phyloP scores from a whole-genome alignment of 2,888 invertebrate genomes.

The Deroplatys truncata region DNA sequence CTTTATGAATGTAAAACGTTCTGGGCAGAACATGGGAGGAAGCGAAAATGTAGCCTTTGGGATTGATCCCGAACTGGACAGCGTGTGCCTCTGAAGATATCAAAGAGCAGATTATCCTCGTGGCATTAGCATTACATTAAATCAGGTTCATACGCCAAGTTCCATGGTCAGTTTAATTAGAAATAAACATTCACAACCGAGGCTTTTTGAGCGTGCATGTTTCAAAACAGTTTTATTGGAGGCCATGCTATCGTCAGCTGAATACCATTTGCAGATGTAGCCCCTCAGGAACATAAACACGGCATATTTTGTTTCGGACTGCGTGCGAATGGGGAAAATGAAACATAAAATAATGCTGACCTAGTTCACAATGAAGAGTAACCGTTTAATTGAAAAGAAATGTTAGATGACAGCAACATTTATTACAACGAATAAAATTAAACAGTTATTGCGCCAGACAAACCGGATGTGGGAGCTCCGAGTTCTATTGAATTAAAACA shows the following conservation, averaged over 20 bases:
- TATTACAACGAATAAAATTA: too few relatives aligned
- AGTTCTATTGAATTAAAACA: too few relatives aligned
- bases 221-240: not conserved
- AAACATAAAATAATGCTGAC: too few relatives aligned
- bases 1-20: too few relatives aligned
- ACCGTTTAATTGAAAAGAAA: too few relatives aligned
- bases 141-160: not conserved
- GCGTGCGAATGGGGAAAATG: not conserved
- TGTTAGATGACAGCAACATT: too few relatives aligned
- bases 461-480: too few relatives aligned
- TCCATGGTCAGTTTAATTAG: not conserved
- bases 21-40: not conserved
- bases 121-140: not conserved
- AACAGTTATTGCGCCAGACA: too few relatives aligned
- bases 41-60: not conserved
- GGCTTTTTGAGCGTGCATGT: not conserved
- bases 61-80: not conserved
- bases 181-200: not conserved
- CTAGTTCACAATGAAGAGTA: too few relatives aligned
- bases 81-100: not conserved
- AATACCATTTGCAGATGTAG: not conserved
- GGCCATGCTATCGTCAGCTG: not conserved
- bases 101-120: not conserved
- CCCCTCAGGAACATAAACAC: not conserved
- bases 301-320: not conserved